Percentiles rank a stretch among this genome's conserved stretches.
These are phyloP conservation scores for Heteropelma amictum DNA, from an alignment of 2,888 invertebrate species.

Conservation along the genomic window DNA sequence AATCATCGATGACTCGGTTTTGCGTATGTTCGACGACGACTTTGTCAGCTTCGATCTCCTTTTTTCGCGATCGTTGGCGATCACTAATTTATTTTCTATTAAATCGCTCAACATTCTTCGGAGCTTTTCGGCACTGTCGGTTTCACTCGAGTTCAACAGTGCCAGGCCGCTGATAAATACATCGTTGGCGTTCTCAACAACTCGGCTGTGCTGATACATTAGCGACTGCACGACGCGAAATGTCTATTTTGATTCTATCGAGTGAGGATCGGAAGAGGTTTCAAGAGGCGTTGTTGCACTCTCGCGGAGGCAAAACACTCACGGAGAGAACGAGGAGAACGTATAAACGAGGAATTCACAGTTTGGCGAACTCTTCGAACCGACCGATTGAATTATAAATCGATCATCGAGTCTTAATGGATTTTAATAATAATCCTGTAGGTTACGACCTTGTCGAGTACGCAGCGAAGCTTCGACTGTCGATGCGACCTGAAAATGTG, in stretches of 20 bases:
- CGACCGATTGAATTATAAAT: slow-evolving; percentile 38
- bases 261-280: background rate
- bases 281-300: slow-evolving; percentile 5
- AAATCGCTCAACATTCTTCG: slow-evolving; percentile 61
- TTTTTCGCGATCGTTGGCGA: background rate
- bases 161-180: slow-evolving; percentile 65
- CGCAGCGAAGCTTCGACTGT: slow-evolving; percentile 53
- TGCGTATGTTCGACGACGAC: background rate
- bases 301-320: background rate
- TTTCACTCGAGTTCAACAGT: slow-evolving; percentile 65
- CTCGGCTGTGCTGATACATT: slow-evolving; percentile 60
- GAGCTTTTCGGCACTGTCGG: slow-evolving; percentile 65
- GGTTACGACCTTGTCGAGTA: slow-evolving; percentile 49
- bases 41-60: background rate
- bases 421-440: slow-evolving; percentile 20
- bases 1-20: too few species aligned
- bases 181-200: slow-evolving; percentile 56
- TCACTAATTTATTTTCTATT: slow-evolving; percentile 61
- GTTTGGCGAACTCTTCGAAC: slow-evolving; percentile 4
- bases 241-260: background rate
- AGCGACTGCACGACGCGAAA: background rate
- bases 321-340: background rate
- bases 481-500: slow-evolving; percentile 63
- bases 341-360: slow-evolving; percentile 2
- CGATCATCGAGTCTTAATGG: slow-evolving; percentile 19